Evolutionary conservation across 2,797 vertebrate species (phyloP), one percentile per base, ranked within the genome.

Genomic region (Selene dorsalis): DNA sequence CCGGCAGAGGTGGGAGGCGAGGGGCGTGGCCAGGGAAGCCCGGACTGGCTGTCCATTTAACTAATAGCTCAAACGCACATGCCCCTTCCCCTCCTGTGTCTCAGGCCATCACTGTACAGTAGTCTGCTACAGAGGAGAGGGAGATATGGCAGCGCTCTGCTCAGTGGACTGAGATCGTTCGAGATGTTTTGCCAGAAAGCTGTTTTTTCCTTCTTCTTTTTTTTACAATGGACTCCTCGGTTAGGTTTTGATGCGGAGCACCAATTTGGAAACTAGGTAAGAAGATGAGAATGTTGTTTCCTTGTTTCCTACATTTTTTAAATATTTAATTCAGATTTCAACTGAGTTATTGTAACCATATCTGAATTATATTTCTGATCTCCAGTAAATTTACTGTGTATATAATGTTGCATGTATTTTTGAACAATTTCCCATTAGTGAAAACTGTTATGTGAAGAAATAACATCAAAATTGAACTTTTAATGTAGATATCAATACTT

Each of bases 191-290:
- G 2, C 1, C 11, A 28, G 41, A 28, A 60, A 30, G 8, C 12
- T 18, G 4, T 0, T 45, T 7, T 17, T 24, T n/a, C n/a, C n/a
- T 30, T 12, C 0, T 9, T 58, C 17, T 2, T 13, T 4, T 3
- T 17, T 0, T 35, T 11, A 11, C 48, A 18, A 22, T 68, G 53
- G 62, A 83, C 24, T 63, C 58, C 2, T 7, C 4, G 3, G 26
- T 41, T 66, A 65, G 48, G 63, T 32, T 73, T 80, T 84, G 79
- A 91, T 79, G 71, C 53, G 69, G 39, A 79, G 20, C 60, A 50
- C 17, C 52, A 10, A 0, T 52, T 67, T 66, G 67, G 30, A 77
- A 61, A 77, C 39, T 84, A 78, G 91, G 92, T 93, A 84, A 90
- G 91, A 60, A 53, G 22, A 75, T 10, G 9, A 43, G 0, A 18